phyloP scores from a whole-genome alignment of 2,888 invertebrate species.

The Uloborus plumipes region DNA sequence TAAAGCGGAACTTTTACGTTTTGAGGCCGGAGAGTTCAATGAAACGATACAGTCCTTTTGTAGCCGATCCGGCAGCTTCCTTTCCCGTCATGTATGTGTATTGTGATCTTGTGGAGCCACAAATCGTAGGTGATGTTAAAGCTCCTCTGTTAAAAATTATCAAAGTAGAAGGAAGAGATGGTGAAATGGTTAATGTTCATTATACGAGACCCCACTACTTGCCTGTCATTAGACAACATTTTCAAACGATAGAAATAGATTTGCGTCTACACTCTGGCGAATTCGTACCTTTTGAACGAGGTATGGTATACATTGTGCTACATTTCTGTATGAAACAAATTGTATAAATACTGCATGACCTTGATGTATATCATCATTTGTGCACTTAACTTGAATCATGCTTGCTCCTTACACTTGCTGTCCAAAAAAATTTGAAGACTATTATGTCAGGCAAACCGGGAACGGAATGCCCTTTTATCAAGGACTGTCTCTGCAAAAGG shows the following conservation, averaged over 20 bases:
- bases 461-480: conserved; percentile 18
- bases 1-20: too few species aligned
- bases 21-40: too few species aligned
- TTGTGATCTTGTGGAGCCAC: too few species aligned
- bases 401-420: conserved; percentile 8
- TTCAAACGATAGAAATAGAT: neutral
- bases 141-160: conserved; percentile 15
- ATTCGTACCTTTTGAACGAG: conserved; percentile 20
- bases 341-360: neutral
- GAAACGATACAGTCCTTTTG: too few species aligned
- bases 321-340: conserved; percentile 18
- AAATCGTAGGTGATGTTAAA: too few species aligned
- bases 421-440: conserved; percentile 15
- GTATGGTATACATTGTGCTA: neutral
- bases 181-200: conserved; percentile 16
- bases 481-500: conserved; percentile 2
- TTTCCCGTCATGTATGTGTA: too few species aligned
- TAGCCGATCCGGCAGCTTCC: too few species aligned
- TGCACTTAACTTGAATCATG: neutral
- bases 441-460: conserved; percentile 14
- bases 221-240: conserved; percentile 18
- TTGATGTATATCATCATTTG: neutral
- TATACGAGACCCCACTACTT: conserved; percentile 3
- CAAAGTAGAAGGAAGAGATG: conserved; percentile 17
- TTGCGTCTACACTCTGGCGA: conserved; percentile 11